phyloP scores from a whole-genome alignment of 2,888 invertebrate species.

The Corythucha ciliata region DNA sequence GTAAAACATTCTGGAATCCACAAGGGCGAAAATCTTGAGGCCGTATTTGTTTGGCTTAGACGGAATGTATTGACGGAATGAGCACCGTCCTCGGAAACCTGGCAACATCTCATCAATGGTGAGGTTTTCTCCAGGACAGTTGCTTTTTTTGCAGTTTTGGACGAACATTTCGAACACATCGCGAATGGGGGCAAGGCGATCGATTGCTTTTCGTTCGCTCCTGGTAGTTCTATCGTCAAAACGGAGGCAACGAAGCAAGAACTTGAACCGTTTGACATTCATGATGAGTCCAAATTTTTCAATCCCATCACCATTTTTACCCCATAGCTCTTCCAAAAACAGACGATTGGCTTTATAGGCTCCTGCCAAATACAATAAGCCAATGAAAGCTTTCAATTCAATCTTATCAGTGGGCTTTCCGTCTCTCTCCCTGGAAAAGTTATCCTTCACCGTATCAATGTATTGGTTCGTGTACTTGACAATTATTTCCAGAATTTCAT shows the following conservation, averaged over 20 bases:
- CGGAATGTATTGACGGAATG: slow-evolving; percentile 36
- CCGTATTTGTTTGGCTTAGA: slow-evolving; percentile 33
- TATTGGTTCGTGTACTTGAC: slow-evolving; percentile 33
- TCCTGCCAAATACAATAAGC: slow-evolving; percentile 21
- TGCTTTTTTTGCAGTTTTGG: slow-evolving; percentile 33
- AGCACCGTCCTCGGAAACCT: slow-evolving; percentile 34
- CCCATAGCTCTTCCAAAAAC: slow-evolving; percentile 8
- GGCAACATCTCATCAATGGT: slow-evolving; percentile 36
- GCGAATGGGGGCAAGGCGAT: slow-evolving; percentile 34
- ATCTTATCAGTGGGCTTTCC: slow-evolving; percentile 27
- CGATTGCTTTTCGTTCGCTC: slow-evolving; percentile 31
- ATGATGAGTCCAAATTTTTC: slow-evolving; percentile 31
- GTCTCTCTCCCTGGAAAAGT: slow-evolving; percentile 21
- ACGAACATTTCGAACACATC: slow-evolving; percentile 37
- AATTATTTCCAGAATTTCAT: slow-evolving; percentile 29
- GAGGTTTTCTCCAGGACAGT: neutral
- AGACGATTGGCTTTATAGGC: slow-evolving; percentile 17
- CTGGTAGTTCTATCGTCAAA: slow-evolving; percentile 22
- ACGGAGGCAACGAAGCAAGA: slow-evolving; percentile 3
- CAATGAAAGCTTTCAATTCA: slow-evolving; percentile 32
- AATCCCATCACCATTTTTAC: slow-evolving; percentile 21
- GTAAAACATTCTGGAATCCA: slow-evolving; percentile 17
- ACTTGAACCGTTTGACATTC: slow-evolving; percentile 2
- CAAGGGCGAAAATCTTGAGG: slow-evolving; percentile 28
- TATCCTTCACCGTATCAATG: slow-evolving; percentile 25